These are phyloP conservation scores for Amphipoea oculea DNA, from an alignment of 2,888 invertebrate genomes.

Conservation along the genomic window DNA sequence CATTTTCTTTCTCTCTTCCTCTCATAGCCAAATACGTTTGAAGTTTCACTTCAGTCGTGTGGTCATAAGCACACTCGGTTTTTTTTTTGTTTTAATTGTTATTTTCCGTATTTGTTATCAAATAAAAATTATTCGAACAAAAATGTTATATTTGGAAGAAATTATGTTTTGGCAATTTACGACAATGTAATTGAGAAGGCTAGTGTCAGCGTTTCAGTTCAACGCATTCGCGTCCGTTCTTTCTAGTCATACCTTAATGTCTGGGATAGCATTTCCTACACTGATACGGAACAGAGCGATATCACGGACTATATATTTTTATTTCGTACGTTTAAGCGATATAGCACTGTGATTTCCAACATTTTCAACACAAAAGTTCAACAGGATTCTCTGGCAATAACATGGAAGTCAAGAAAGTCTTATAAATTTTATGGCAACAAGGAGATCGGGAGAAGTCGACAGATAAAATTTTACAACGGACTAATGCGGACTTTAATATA, in stretches of 20 bases:
- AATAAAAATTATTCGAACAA: background rate
- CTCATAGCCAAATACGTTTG: no score
- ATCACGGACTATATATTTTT: conserved; percentile 59
- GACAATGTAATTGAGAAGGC: background rate
- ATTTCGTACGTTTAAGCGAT: conserved; percentile 50
- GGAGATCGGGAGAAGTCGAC: conserved; percentile 42
- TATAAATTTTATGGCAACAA: conserved; percentile 58
- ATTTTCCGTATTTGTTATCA: background rate
- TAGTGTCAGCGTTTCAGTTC: background rate
- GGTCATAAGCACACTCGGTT: no score
- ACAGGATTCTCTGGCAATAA: conserved; percentile 52
- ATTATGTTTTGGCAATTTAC: background rate
- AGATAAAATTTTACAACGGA: conserved; percentile 61
- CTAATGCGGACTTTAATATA: conserved; percentile 56
- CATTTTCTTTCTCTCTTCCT: no score
- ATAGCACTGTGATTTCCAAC: conserved; percentile 42
- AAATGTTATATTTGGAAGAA: background rate
- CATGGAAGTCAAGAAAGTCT: conserved; percentile 53
- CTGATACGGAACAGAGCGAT: conserved; percentile 37
- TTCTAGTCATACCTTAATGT: conserved; percentile 11
- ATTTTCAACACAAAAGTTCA: conserved; percentile 55
- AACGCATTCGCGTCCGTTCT: conserved; percentile 1
- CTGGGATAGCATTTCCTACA: conserved; percentile 30
- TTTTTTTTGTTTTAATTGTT: no score
- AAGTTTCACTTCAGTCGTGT: no score